These are phyloP conservation scores for Chrysocyon brachyurus DNA, from an alignment of 2,797 vertebrate species.

Conservation along the genomic window DNA sequence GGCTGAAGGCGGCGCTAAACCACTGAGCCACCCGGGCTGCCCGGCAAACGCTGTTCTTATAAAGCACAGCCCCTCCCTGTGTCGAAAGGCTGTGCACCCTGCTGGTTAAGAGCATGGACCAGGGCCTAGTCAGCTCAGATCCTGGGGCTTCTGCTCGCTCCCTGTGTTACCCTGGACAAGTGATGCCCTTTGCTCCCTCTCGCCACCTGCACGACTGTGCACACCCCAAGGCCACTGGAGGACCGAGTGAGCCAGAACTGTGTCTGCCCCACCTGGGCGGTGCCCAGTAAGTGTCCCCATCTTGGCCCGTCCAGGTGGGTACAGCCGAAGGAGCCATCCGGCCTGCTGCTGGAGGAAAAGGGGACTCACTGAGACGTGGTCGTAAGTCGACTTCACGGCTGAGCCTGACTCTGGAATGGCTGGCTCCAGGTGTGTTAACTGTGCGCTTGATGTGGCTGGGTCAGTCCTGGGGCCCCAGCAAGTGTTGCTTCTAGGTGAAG, in stretches of 20 bases:
- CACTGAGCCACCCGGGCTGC: no score
- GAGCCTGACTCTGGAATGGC: background rate
- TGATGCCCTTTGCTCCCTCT: background rate
- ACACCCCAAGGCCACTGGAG: background rate
- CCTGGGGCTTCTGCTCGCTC: no score
- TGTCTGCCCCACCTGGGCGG: fast-evolving
- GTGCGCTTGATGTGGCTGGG: background rate
- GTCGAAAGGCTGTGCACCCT: fast-evolving
- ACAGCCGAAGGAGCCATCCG: fast-evolving
- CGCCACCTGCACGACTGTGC: background rate
- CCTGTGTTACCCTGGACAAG: background rate
- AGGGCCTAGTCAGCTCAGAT: fast-evolving
- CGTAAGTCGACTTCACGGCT: fast-evolving
- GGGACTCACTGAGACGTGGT: fast-evolving
- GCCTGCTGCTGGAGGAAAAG: background rate
- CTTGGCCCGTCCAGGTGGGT: background rate
- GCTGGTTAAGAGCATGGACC: fast-evolving
- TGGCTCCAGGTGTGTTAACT: fast-evolving
- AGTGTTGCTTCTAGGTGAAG: background rate
- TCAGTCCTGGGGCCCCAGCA: background rate
- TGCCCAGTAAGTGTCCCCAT: fast-evolving
- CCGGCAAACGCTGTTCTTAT: background rate
- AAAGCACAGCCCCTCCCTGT: background rate
- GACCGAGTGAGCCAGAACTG: fast-evolving
- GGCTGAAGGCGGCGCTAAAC: no score